Evolutionary conservation across 2,888 invertebrate species (phyloP).

Genomic region (Adelphocoris suturalis): DNA sequence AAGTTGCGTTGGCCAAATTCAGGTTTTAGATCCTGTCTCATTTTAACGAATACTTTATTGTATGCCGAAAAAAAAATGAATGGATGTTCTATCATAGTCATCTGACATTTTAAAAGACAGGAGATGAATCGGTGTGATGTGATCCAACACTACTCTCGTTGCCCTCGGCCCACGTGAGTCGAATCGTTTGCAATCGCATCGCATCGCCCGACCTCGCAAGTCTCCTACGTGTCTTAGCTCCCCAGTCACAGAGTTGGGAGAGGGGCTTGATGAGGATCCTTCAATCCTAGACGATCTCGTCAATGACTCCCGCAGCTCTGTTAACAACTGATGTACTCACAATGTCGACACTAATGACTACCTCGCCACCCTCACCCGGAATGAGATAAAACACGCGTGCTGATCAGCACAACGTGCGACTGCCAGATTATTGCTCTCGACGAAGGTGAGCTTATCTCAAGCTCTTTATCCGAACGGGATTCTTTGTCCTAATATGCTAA

Average conservation of each 20-base stretch:
- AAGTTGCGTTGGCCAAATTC: too few species aligned
- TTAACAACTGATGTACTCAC: background rate
- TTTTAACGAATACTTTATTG: too few species aligned
- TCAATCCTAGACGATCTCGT: background rate
- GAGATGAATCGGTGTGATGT: background rate
- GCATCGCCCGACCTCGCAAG: background rate
- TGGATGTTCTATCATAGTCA: too few species aligned
- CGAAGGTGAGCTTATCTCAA: constrained; percentile 43
- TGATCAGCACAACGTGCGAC: constrained; percentile 59
- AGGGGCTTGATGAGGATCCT: background rate
- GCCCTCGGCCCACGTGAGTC: constrained; percentile 13
- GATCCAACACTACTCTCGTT: background rate
- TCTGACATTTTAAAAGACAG: too few species aligned
- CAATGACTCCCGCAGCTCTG: background rate
- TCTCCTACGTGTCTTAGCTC: constrained; percentile 29
- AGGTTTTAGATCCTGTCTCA: too few species aligned
- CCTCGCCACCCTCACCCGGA: constrained; percentile 17
- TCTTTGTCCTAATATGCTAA: constrained; percentile 19
- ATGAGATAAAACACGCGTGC: constrained; percentile 56
- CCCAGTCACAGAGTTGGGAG: background rate
- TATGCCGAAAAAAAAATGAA: too few species aligned
- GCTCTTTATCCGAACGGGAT: background rate
- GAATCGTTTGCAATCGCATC: constrained; percentile 24
- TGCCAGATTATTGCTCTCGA: constrained; percentile 7
- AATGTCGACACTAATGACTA: background rate